Base-by-base conservation (phyloP, 2,888 invertebrate genomes). In the Protophormia terraenovae region DNA sequence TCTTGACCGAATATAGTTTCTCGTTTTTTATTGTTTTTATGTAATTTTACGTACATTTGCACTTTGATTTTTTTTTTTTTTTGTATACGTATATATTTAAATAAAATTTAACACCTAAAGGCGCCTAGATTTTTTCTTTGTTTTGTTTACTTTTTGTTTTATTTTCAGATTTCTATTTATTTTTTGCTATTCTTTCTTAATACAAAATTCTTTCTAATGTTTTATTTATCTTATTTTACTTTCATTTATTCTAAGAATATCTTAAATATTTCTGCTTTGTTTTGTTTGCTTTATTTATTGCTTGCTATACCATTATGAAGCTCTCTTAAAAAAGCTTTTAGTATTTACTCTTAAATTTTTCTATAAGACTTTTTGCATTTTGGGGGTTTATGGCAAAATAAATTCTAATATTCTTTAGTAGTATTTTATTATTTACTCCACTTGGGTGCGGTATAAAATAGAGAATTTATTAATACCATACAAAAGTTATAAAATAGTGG, bases 381-480 rank as follows among this genome's bases (percentile, higher is more conserved):
- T 41, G 16, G 50, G 24, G 19, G 24, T 75, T 58, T 53, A 60
- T 41, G 27, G 19, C 66, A 71, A 72, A 81, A 62, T 77, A 58
- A 1, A 66, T 38, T 77, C 12, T 47, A 58, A 69, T 16, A 27
- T 50, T 73, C 12, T 75, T 82, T 19, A 85, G 85, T 82, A 71
- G 62, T 75, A 78, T 64, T 69, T 82, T 53, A 71, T 38, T 75
- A 60, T 82, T 85, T 66, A 75, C 82, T 82, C 35, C 71, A 53
- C 47, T 75, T 82, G 85, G 85, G 85, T 85, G 82, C 85, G 85
- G 85, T 85, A 45, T 35, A 55, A 67, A 78, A 58, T 67, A 67
- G 45, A 84, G 64, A 75, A 58, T 22, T 38, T 8, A 69, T 12
- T 19, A 60, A 73, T 45, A 29, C n/a, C n/a, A 66, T 24, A 24